phyloP scores from a whole-genome alignment of 2,113 vertebrate genomes.

The Entelurus aequoreus region DNA sequence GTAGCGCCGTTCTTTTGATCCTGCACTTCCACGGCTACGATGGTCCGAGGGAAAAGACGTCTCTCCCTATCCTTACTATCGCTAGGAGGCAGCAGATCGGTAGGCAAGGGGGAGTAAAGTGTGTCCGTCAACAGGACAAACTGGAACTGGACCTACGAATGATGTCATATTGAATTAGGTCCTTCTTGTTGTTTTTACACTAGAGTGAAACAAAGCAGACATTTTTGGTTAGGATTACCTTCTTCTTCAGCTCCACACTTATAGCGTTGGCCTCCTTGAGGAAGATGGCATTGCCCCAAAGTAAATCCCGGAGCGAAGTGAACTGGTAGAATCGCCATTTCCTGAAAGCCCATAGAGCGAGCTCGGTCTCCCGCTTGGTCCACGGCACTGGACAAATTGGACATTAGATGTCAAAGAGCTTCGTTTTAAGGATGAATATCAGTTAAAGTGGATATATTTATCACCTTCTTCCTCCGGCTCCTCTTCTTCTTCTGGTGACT shows the following conservation, averaged over 20 bases:
- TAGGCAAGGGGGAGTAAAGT: constrained; percentile 90
- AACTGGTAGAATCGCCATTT: constrained; percentile 99
- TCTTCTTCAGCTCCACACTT: constrained; percentile 96
- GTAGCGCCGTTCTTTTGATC: constrained; percentile 98
- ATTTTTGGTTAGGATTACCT: constrained; percentile 60
- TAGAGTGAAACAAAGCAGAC: background rate
- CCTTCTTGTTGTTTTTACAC: background rate
- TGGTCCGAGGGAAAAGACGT: constrained; percentile 87
- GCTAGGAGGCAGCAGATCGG: constrained; percentile 86
- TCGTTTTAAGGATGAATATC: background rate
- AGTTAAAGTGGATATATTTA: background rate
- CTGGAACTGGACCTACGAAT: constrained; percentile 92
- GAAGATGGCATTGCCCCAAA: constrained; percentile 97
- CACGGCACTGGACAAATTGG: constrained; percentile 78
- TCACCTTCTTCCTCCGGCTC: constrained; percentile 94
- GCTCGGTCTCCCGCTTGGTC: constrained; percentile 84
- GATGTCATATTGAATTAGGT: background rate
- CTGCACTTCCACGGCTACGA: constrained; percentile 93
- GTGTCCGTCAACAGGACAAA: constrained; percentile 96
- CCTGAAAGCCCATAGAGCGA: constrained; percentile 93
- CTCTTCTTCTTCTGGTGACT: constrained; percentile 91
- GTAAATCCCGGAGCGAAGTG: constrained; percentile 90
- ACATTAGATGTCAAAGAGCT: background rate
- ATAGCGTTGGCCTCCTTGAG: constrained; percentile 98
- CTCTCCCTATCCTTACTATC: constrained; percentile 86